Evolutionary conservation across 2,797 vertebrate species (phyloP).

Genomic region (Rachycentron canadum): DNA sequence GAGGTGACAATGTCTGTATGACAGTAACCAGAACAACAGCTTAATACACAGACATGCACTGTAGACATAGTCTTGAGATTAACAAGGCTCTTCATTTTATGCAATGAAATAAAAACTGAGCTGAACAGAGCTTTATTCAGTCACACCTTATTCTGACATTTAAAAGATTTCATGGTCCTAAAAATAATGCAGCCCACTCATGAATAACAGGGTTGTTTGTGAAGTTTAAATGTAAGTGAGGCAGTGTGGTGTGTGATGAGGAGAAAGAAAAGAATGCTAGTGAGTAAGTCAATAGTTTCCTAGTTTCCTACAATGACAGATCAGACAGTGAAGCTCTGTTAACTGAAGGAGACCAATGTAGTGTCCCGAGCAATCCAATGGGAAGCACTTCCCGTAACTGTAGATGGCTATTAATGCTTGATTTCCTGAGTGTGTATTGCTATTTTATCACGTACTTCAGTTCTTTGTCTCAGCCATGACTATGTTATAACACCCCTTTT

Average conservation of each 20-base stretch:
- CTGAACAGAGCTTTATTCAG: conserved; percentile 28
- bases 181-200: conserved; percentile 2
- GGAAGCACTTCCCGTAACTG: conserved; percentile 2
- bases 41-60: conserved; percentile 54
- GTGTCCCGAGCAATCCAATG: conserved; percentile 31
- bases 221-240: conserved; percentile 12
- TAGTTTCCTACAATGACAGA: not conserved
- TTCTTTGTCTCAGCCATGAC: conserved; percentile 46
- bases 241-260: conserved; percentile 10
- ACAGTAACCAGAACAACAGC: conserved; percentile 48
- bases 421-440: conserved; percentile 45
- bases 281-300: conserved; percentile 31
- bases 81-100: conserved; percentile 9
- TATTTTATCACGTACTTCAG: conserved; percentile 33
- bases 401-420: not conserved
- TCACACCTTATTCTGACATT: conserved; percentile 20
- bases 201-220: conserved; percentile 22
- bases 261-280: conserved; percentile 41
- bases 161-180: conserved; percentile 20
- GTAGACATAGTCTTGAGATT: not conserved
- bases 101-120: not conserved
- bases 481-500: conserved; percentile 49
- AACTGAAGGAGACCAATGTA: not conserved
- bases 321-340: conserved; percentile 43
- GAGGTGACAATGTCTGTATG: conserved; percentile 37